Conservation (phyloP, 1,140 invertebrate genomes). For the Drosophila pseudoobscura region DNA sequence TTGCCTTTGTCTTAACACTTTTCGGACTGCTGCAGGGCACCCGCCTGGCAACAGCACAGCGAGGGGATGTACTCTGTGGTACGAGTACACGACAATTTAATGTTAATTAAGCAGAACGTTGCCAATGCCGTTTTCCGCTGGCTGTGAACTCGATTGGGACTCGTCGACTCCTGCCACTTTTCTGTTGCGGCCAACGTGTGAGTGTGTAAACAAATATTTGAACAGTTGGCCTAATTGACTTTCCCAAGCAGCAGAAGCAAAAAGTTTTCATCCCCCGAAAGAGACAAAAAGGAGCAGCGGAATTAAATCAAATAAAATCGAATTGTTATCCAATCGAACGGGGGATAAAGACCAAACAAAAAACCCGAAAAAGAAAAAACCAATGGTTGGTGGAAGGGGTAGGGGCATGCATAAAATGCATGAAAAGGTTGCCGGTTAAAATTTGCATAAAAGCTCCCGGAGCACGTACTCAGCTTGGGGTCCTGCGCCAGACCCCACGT, state of each 20-base stretch:
- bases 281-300: conserved; percentile 39
- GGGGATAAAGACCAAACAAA: conserved; percentile 10
- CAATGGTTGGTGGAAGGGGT: neutral
- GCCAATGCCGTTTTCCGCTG: conserved; percentile 46
- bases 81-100: conserved; percentile 59
- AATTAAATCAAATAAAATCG: conserved; percentile 77
- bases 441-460: conserved; percentile 67
- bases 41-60: neutral
- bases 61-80: neutral
- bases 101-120: conserved; percentile 75
- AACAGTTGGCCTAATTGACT: conserved; percentile 61
- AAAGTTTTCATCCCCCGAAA: conserved; percentile 30
- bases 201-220: conserved; percentile 65
- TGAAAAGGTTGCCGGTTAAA: conserved; percentile 28
- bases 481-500: conserved; percentile 13
- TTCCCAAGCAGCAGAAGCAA: conserved; percentile 43
- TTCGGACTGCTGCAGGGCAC: conserved; percentile 18
- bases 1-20: conserved; percentile 78
- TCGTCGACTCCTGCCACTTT: conserved; percentile 9
- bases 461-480: conserved; percentile 53
- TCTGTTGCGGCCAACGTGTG: conserved; percentile 16
- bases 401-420: conserved; percentile 68
- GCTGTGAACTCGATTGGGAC: conserved; percentile 29
- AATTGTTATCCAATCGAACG: conserved; percentile 72
- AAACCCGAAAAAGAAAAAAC: conserved; percentile 2